phyloP scores from a whole-genome alignment of 2,797 vertebrate species.

The Merluccius polli region DNA sequence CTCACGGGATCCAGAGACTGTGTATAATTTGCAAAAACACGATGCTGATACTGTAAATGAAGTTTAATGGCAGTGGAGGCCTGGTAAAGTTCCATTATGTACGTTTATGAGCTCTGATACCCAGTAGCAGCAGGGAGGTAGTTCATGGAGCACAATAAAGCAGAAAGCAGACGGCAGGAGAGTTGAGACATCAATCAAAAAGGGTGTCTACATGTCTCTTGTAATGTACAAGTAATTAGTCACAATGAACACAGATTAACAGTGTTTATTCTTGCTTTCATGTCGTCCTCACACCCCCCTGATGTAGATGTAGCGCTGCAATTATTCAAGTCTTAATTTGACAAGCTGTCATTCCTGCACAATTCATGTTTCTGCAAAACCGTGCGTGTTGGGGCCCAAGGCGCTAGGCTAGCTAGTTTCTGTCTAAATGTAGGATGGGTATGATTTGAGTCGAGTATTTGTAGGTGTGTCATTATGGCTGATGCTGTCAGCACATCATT shows the following conservation, averaged over 20 bases:
- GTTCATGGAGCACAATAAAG: constrained; percentile 11
- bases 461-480: constrained; percentile 40
- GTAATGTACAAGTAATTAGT: constrained; percentile 63
- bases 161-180: constrained; percentile 36
- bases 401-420: constrained; percentile 42
- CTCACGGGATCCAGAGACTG: constrained; percentile 63
- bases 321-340: constrained; percentile 57
- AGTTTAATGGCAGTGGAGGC: constrained; percentile 73
- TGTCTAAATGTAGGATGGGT: constrained; percentile 32
- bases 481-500: constrained; percentile 49
- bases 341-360: constrained; percentile 53
- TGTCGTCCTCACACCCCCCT: constrained; percentile 28
- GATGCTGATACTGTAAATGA: constrained; percentile 76
- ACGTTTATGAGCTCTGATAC: constrained; percentile 61
- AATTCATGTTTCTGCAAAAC: constrained; percentile 17
- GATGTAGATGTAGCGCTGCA: constrained; percentile 43
- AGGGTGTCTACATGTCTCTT: constrained; percentile 45
- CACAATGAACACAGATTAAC: constrained; percentile 43
- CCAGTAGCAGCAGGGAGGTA: constrained; percentile 56
- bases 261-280: neutral
- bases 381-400: constrained; percentile 36
- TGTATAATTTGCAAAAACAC: constrained; percentile 75
- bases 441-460: constrained; percentile 49
- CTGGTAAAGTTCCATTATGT: constrained; percentile 68
- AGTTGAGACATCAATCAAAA: constrained; percentile 17